phyloP scores from a whole-genome alignment of 2,113 vertebrate species.

The Bos taurus region DNA sequence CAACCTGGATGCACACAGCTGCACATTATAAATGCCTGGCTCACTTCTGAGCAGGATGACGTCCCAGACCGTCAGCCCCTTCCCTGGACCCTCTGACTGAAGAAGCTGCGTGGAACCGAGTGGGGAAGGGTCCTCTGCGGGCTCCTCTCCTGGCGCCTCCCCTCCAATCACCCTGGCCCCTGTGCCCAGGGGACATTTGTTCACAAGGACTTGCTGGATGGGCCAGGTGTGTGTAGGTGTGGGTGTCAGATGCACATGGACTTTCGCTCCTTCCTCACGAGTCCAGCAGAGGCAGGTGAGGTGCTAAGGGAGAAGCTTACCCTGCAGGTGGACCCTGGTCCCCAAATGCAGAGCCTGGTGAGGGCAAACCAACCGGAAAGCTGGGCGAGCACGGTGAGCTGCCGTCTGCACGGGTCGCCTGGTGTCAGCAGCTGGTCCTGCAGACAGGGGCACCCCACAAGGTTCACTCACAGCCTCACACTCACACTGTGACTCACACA shows the following conservation, averaged over 20 bases:
- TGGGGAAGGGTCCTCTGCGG: not conserved
- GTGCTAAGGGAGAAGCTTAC: not conserved
- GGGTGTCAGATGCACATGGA: not conserved
- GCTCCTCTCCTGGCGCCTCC: not conserved
- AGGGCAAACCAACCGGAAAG: rapidly evolving
- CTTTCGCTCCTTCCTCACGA: not conserved
- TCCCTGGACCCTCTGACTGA: not conserved
- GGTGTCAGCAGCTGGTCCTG: not conserved
- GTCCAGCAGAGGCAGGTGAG: not conserved
- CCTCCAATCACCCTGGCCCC: rapidly evolving
- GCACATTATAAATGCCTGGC: rapidly evolving
- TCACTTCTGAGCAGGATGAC: not conserved
- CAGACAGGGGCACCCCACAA: not conserved
- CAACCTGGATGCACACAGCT: no score
- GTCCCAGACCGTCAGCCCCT: rapidly evolving
- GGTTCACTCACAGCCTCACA: not conserved
- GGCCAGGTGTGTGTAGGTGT: not conserved
- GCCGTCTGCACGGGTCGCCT: rapidly evolving
- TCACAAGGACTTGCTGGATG: not conserved
- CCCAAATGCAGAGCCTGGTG: no score
- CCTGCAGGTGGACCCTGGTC: not conserved
- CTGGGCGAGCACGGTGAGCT: no score
- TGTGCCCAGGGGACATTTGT: rapidly evolving
- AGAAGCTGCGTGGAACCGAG: not conserved
- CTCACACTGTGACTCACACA: not conserved